A percentile compares a stretch with the other conserved stretches of the same genome.
These are phyloP conservation scores for Parnassius apollo DNA, from an alignment of 2,888 invertebrate species.

Conservation along the genomic window DNA sequence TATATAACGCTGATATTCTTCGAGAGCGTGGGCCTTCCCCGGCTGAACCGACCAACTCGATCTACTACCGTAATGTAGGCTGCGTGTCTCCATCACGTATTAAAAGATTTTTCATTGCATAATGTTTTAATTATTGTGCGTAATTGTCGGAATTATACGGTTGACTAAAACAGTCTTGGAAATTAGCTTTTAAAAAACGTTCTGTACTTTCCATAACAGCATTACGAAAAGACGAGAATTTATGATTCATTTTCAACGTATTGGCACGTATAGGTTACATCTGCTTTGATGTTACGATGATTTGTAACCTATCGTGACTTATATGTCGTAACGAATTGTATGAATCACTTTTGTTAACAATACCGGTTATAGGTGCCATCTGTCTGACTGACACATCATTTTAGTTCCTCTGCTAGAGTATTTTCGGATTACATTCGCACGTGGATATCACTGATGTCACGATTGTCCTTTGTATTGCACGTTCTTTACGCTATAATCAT, in stretches of 20 bases:
- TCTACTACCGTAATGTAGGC: no score
- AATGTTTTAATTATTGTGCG: no score
- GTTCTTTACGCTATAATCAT: constrained; percentile 21
- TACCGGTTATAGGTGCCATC: constrained; percentile 27
- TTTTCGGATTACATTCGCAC: constrained; percentile 10
- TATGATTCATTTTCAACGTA: constrained; percentile 9
- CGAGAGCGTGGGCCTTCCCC: no score
- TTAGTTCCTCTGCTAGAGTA: neutral
- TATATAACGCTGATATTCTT: no score
- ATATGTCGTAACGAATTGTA: constrained; percentile 13
- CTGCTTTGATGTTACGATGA: constrained; percentile 17
- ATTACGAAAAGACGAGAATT: neutral
- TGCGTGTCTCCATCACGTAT: no score
- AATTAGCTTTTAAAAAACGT: no score
- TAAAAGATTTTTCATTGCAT: no score
- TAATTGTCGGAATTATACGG: no score
- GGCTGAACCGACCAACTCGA: no score
- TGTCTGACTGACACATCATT: constrained; percentile 14
- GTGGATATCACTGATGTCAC: constrained; percentile 2
- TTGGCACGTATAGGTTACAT: constrained; percentile 1
- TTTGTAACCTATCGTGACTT: constrained; percentile 21
- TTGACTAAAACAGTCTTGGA: no score
- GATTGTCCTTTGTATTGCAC: constrained; percentile 14
- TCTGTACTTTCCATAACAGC: neutral
- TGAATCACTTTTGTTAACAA: constrained; percentile 26